Conservation (phyloP, 2,888 invertebrate species). For the Parasteatoda lunata region DNA sequence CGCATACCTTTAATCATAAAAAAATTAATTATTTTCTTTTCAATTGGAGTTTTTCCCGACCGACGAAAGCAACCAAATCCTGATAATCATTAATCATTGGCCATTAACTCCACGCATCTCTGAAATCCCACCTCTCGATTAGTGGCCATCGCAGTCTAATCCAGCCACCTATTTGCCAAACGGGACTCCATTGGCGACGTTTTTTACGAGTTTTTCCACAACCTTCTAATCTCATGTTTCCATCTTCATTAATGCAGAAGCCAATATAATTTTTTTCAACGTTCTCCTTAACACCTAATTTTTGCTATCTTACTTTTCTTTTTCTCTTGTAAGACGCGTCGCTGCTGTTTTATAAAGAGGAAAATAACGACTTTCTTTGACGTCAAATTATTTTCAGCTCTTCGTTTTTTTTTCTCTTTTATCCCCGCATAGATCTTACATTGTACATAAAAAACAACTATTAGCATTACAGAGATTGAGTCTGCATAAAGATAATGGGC, state of each 20-base stretch:
- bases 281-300: background rate
- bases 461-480: no score
- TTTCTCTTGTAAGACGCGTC: no score
- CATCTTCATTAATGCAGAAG: background rate
- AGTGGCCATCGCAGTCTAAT: constrained; percentile 5
- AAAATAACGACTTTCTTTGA: no score
- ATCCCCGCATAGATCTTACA: no score
- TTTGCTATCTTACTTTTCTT: background rate
- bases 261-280: constrained; percentile 1
- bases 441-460: no score
- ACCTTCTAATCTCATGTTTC: background rate
- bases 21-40: no score
- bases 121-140: constrained; percentile 1
- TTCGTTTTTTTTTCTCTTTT: no score
- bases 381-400: no score
- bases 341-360: no score
- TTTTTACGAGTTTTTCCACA: background rate
- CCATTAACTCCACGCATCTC: background rate
- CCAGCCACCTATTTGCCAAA: background rate
- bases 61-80: background rate
- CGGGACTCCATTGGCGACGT: background rate
- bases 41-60: no score
- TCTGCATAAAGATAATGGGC: no score
- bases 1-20: no score
- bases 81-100: background rate